Base-by-base conservation (phyloP, 2,113 vertebrate species). In the Sinosuthora webbiana region DNA sequence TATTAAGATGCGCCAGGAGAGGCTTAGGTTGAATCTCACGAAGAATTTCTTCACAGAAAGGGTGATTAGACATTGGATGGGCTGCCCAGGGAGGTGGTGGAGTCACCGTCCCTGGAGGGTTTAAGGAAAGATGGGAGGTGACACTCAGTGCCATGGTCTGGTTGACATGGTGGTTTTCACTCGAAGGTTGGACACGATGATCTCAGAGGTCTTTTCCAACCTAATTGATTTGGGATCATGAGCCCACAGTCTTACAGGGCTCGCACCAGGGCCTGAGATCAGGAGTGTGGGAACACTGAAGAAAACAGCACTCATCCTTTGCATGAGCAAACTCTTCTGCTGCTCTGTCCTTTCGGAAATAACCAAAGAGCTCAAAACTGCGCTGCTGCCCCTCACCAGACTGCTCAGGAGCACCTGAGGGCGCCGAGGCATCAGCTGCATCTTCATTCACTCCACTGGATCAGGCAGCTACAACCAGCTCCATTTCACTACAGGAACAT, bases 291-390 rank as follows among this genome's bases (percentile, higher is more conserved):
- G 8, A 16, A 2, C 2, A 2, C 11, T 5, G 28, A 4, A 23
- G 8, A 39, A 20, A 8, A 4, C 8, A 6, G 35, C 1, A 10
- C 17, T 42, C 0, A 4, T 7, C 23, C 19, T 23, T 22, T 0
- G 0, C 27, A 3, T 2, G 13, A 64, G 19, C 23, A 21, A 63
- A 33, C 10, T 5, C 15, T 8, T 33, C 22, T 20, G 5, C 13
- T n/a, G 55, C 21, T 44, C 19, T 11, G 35, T 17, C 17, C 0
- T 10, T 27, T 5, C 8, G 39, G 69, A 33, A 28, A 3, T 21
- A 53, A 23, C 8, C 5, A 16, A 6, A 22, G 47, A 39, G 23
- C 76, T 80, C 15, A 8, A 7, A 63, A 4, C 19, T 6, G 13
- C 0, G 0, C 50, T 8, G 70, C 5, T 45, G 4, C 15, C 13